Percentiles rank a stretch among this genome's conserved stretches.
phyloP scores from a whole-genome alignment of 1,140 invertebrate genomes.

The Chymomyza costata region DNA sequence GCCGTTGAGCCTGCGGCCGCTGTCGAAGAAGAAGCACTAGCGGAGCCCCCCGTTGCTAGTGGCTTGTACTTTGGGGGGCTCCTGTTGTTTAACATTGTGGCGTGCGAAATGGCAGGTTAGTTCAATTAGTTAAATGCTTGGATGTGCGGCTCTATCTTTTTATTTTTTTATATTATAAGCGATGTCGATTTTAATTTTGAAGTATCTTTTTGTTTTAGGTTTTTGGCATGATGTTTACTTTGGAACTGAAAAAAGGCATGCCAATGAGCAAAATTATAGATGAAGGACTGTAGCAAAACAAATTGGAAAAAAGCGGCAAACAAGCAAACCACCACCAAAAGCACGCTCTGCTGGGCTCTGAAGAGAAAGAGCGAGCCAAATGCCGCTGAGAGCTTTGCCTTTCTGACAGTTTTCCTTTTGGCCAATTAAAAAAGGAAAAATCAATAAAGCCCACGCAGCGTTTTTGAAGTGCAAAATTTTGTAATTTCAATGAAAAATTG shows the following conservation, averaged over 20 bases:
- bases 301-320: conserved; percentile 30
- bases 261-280: conserved; percentile 7
- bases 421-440: conserved; percentile 58
- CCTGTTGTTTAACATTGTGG: conserved; percentile 57
- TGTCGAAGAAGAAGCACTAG: neutral
- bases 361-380: conserved; percentile 8
- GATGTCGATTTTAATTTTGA: conserved; percentile 1
- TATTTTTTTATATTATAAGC: no score
- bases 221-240: conserved; percentile 9
- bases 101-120: conserved; percentile 29
- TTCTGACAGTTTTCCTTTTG: conserved; percentile 37
- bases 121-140: no score
- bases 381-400: neutral
- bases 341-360: neutral
- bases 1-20: conserved; percentile 40
- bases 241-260: conserved; percentile 18
- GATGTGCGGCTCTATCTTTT: no score
- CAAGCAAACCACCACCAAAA: neutral
- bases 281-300: conserved; percentile 57
- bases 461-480: neutral
- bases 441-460: conserved; percentile 48
- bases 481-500: neutral
- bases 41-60: conserved; percentile 55
- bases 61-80: conserved; percentile 64
- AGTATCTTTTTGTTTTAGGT: neutral